These are phyloP conservation scores for Bubo bubo DNA, from an alignment of 2,113 vertebrate species.

Conservation along the genomic window DNA sequence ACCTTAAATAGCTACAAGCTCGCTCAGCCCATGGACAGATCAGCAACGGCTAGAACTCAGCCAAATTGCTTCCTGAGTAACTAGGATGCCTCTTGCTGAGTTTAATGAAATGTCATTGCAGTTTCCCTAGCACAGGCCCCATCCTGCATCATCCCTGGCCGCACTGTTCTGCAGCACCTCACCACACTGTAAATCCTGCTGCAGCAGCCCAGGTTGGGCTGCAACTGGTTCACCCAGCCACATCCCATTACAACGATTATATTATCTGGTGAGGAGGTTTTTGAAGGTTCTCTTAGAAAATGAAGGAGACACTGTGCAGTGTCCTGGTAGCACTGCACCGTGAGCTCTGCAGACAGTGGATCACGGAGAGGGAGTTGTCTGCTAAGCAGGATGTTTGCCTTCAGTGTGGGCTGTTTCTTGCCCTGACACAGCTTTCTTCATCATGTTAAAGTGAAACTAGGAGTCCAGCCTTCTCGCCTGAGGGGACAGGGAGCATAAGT, in stretches of 20 bases:
- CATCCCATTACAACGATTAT: accelerated
- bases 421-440: background rate
- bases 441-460: background rate
- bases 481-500: background rate
- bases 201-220: background rate
- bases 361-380: background rate
- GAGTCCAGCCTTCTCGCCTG: background rate
- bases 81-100: background rate
- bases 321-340: background rate
- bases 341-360: background rate
- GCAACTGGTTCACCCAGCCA: background rate
- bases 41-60: background rate
- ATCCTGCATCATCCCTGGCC: background rate
- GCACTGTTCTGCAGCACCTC: background rate
- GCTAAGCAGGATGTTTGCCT: background rate
- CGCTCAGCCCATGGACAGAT: background rate
- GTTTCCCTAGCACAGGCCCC: background rate
- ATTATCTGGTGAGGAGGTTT: background rate
- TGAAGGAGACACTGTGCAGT: background rate
- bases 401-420: background rate
- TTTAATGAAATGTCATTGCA: background rate
- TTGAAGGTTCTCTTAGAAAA: background rate
- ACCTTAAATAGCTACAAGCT: background rate
- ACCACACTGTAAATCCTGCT: background rate
- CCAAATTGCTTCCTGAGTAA: background rate